phyloP scores from a whole-genome alignment of 2,888 invertebrate genomes.

The Trichopoda pennipes region DNA sequence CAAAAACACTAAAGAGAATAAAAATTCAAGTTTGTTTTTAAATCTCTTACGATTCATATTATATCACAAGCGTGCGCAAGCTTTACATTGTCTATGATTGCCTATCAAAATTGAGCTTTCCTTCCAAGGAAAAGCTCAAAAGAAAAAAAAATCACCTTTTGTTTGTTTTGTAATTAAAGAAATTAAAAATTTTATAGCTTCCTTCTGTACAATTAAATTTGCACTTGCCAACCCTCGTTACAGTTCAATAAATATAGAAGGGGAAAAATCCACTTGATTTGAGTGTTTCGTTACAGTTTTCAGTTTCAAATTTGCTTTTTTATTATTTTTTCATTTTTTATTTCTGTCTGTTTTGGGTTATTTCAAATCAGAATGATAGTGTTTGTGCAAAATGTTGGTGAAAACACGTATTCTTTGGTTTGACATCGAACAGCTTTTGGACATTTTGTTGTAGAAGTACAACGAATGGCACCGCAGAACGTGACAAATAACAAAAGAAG shows the following conservation, averaged over 20 bases:
- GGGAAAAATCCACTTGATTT: slow-evolving; percentile 53
- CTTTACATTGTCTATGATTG: no score
- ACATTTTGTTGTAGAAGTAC: slow-evolving; percentile 57
- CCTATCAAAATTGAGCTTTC: no score
- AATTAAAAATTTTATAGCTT: background rate
- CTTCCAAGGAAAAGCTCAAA: slow-evolving; percentile 14
- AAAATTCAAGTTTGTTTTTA: no score
- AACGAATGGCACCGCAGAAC: slow-evolving; percentile 76
- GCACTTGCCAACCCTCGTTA: slow-evolving; percentile 34
- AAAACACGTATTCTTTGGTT: slow-evolving; percentile 68
- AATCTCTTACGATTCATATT: no score
- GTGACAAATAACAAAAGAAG: slow-evolving; percentile 80
- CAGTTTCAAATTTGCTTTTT: slow-evolving; percentile 45
- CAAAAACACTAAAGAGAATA: no score
- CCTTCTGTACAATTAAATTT: background rate
- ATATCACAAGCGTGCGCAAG: no score
- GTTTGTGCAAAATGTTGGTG: slow-evolving; percentile 67
- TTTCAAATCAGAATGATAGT: slow-evolving; percentile 52
- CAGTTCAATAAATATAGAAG: slow-evolving; percentile 47
- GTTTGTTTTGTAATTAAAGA: no score
- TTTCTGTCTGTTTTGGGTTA: slow-evolving; percentile 30
- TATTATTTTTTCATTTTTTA: no score
- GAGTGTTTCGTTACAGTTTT: slow-evolving; percentile 67
- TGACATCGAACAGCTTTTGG: slow-evolving; percentile 68
- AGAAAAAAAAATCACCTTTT: background rate